Evolutionary conservation across 2,888 invertebrate species (phyloP).

Genomic region (Altica lythri): DNA sequence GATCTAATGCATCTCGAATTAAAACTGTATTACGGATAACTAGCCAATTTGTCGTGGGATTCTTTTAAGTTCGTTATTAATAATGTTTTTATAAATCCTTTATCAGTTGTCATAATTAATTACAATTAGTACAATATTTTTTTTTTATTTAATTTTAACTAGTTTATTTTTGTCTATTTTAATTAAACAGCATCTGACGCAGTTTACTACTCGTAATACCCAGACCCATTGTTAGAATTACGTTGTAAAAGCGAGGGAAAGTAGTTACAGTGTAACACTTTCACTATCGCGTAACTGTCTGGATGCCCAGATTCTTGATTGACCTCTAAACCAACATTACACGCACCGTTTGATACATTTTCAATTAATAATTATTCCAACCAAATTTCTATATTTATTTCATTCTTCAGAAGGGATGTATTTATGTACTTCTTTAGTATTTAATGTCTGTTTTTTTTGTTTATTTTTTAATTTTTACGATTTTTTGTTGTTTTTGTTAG

Average conservation of each 20-base stretch:
- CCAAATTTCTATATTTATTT: not conserved
- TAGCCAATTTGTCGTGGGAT: slow-evolving; percentile 19
- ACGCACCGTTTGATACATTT: slow-evolving; percentile 32
- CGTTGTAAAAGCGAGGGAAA: slow-evolving; percentile 57
- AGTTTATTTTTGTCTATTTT: too few relatives aligned
- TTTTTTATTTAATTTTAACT: too few relatives aligned
- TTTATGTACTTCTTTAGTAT: too few relatives aligned
- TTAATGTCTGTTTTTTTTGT: too few relatives aligned
- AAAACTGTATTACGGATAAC: slow-evolving; percentile 36
- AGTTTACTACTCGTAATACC: slow-evolving; percentile 30
- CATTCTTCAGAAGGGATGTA: not conserved
- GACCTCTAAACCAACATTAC: slow-evolving; percentile 40
- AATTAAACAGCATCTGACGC: slow-evolving; percentile 8
- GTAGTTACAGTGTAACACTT: slow-evolving; percentile 57
- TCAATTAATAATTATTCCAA: slow-evolving; percentile 4
- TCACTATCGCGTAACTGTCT: slow-evolving; percentile 57
- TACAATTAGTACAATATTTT: too few relatives aligned
- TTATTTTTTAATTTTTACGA: too few relatives aligned
- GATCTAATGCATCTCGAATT: slow-evolving; percentile 43
- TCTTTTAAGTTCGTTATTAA: too few relatives aligned
- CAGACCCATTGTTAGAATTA: slow-evolving; percentile 52
- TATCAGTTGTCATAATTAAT: too few relatives aligned
- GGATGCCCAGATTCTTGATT: slow-evolving; percentile 42
- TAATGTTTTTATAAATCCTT: too few relatives aligned
- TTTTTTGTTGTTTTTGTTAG: too few relatives aligned